phyloP scores from a whole-genome alignment of 2,888 invertebrate genomes.

The Mesoligia furuncula region DNA sequence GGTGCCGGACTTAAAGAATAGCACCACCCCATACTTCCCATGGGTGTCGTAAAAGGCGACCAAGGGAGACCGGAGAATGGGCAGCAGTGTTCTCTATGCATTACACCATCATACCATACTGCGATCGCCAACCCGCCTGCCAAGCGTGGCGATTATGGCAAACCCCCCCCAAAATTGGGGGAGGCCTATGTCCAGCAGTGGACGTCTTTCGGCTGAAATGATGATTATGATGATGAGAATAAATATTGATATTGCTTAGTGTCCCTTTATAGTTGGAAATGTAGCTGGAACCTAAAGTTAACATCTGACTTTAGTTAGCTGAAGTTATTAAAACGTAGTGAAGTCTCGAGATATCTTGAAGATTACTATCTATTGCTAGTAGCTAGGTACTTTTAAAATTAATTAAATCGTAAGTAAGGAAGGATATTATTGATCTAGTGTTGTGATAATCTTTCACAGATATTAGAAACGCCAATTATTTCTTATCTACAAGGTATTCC shows the following conservation, averaged over 20 bases:
- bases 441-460: slow-evolving; percentile 47
- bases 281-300: not conserved
- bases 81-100: too few species aligned
- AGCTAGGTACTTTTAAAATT: slow-evolving; percentile 17
- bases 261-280: not conserved
- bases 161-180: too few species aligned
- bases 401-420: slow-evolving; percentile 43
- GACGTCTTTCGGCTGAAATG: too few species aligned
- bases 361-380: slow-evolving; percentile 25
- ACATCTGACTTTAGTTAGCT: not conserved
- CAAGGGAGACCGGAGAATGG: too few species aligned
- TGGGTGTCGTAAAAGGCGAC: too few species aligned
- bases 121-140: too few species aligned
- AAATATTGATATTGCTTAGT: slow-evolving; percentile 12
- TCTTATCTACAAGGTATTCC: slow-evolving; percentile 45
- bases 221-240: too few species aligned
- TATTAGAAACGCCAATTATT: slow-evolving; percentile 50
- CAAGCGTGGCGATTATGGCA: too few species aligned
- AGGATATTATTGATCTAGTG: slow-evolving; percentile 47
- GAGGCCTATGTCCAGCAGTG: too few species aligned
- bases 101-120: too few species aligned
- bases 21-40: too few species aligned
- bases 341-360: not conserved
- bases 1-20: too few species aligned
- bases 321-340: not conserved